Conservation (phyloP, 2,888 invertebrate species). For the Tetanocera ferruginea region DNA sequence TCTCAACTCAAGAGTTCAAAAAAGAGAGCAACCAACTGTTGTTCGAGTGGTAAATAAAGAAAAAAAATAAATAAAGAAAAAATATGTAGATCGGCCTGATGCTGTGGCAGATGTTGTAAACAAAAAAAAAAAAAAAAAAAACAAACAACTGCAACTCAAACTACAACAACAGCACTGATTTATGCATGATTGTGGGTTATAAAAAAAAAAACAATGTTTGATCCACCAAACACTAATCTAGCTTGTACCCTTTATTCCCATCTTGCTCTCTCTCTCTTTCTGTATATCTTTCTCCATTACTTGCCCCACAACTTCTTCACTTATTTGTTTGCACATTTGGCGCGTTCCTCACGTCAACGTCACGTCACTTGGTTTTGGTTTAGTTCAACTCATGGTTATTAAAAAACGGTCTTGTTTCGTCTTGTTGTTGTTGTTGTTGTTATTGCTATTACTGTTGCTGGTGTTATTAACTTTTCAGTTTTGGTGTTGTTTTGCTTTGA, state of each 20-base stretch:
- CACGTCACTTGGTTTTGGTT: slow-evolving; percentile 16
- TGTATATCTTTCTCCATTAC: not conserved
- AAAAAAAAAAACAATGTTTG: not conserved
- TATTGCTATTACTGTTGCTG: not conserved
- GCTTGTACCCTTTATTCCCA: too few relatives aligned
- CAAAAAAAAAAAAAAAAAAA: too few relatives aligned
- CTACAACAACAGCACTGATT: not conserved
- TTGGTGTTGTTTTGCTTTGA: not conserved
- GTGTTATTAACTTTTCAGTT: slow-evolving; percentile 4
- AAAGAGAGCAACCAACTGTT: too few relatives aligned
- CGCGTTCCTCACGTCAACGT: slow-evolving; percentile 23
- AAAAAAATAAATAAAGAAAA: too few relatives aligned
- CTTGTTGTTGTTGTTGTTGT: slow-evolving; percentile 7
- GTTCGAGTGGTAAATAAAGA: too few relatives aligned
- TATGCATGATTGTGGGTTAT: not conserved
- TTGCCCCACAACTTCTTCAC: not conserved
- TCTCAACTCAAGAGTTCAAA: too few relatives aligned
- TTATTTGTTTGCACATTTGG: not conserved
- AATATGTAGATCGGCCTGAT: too few relatives aligned
- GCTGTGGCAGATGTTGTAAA: too few relatives aligned
- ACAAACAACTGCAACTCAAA: not conserved
- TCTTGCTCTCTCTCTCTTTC: not conserved
- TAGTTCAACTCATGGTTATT: slow-evolving; percentile 8
- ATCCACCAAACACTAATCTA: not conserved
- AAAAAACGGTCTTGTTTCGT: not conserved